Base-by-base conservation (phyloP, 2,888 invertebrate genomes). In the Conus canariensis region DNA sequence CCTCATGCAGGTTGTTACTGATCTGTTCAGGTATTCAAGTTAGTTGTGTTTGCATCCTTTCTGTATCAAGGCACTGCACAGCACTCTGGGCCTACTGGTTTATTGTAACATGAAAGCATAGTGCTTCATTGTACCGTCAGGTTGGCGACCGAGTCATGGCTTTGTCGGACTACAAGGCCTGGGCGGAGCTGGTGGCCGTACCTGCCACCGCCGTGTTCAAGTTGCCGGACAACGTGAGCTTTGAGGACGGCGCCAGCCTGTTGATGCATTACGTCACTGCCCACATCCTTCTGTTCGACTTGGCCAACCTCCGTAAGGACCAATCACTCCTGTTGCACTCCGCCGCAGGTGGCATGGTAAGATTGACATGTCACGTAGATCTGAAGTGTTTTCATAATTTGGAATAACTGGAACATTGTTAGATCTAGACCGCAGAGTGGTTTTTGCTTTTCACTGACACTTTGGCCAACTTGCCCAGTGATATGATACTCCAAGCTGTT, bases 251-350 rank as follows among this genome's bases (percentile, higher is more conserved):
- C 1, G 98, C 98, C 10, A 98, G 98, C 30, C 97, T 98, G 94
- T 98, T 98, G 93, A 97, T 98, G 97, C 98, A 98, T 96, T 98
- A 98, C 96, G 97, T 98, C 92, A 98, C 98, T 12, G 98, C 98
- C 45, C 98, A 98, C 96, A 97, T 98, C 94, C 97, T 98, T 94
- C 97, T 98, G 88, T 98, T 98, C 96, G 98, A 98, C 95, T 97
- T 98, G 96, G 98, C 98, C 90, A 97, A 98, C 94, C 97, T 98
- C 87, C 97, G 97, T 22, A 97, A 97, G 67, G 98, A 98, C 93
- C 98, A 98, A 97, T 98, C 98, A 92, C 97, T 98, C 16, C 97
- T 98, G 91, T 97, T 98, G 22, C 98, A 98, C 96, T 98, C 98
- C 67, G 98, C 98, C 94, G 98, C 98, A 67, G 98, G 98, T 91